These are phyloP conservation scores for Eupithecia subfuscata DNA, from an alignment of 2,888 invertebrate species.

Conservation along the genomic window DNA sequence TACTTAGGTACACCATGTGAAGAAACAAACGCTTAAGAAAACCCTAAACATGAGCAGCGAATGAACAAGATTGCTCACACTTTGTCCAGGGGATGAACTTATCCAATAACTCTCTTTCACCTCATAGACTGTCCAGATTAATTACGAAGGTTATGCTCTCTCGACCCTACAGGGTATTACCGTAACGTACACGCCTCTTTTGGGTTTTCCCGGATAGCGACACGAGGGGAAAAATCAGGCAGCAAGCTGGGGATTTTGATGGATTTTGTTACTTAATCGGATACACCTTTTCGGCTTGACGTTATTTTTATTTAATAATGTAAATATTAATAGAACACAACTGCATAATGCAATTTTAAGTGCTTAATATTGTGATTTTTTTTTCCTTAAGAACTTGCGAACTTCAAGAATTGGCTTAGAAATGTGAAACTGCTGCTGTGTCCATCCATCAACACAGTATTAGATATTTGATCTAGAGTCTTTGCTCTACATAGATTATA, in stretches of 20 bases:
- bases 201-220: conserved; percentile 75
- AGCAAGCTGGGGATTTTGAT: conserved; percentile 79
- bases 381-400: background rate
- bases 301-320: background rate
- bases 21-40: background rate
- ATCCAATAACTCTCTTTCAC: conserved; percentile 55
- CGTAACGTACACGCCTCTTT: conserved; percentile 76
- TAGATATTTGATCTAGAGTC: background rate
- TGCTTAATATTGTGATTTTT: background rate
- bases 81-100: conserved; percentile 42
- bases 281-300: background rate
- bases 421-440: background rate
- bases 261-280: background rate
- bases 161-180: conserved; percentile 71
- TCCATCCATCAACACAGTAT: background rate
- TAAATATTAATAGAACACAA: background rate
- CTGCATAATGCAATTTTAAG: background rate
- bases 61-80: conserved; percentile 31
- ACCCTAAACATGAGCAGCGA: conserved; percentile 1
- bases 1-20: background rate
- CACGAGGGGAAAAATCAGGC: conserved; percentile 80
- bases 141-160: conserved; percentile 76
- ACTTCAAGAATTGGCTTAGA: background rate
- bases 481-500: background rate
- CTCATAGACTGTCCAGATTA: conserved; percentile 58